Evolutionary conservation across 1,140 invertebrate genomes (phyloP), one percentile per base, ranked within the genome.

Genomic region (Sarcophaga bullata): DNA sequence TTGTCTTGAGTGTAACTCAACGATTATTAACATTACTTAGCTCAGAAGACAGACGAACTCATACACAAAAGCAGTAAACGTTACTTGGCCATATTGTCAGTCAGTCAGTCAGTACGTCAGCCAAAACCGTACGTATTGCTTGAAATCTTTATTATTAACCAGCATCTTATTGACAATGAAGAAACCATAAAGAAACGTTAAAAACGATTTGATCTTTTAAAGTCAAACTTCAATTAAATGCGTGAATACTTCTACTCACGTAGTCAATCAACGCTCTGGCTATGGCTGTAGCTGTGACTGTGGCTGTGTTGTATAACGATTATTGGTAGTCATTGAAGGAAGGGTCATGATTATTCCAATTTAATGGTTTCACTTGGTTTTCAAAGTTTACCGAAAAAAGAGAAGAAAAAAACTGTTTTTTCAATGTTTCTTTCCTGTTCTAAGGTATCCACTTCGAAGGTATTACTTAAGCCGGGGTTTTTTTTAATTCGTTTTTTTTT

Each of bases 341-440:
- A 58, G 54, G 54, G 54, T 15, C 54, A 58, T 58, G 54, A 58
- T 58, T 68, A 68, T 19, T 68, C 62, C 62, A 68, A 68, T 68
- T 68, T 68, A 68, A 68, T 68, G 62, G 62, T 19, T 13, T 68
- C 8, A 68, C 19, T 19, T 68, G 17, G 62, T 68, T 19, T 8
- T 19, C 13, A 68, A 68, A 68, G 17, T 6, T 13, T 13, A 58
- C 9, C 54, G n/a, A 58, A 11, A 58, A 58, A 58, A 58, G 25
- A 4, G 13, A 58, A 6, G 0, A 58, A 13, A 10, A 58, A 11
- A 58, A 13, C 10, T 3, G 0, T 62, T 68, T 17, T 19, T 37
- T 68, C 19, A 68, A 68, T 17, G 62, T 17, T 19, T 17, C 62
- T n/a, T 68, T 13, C 25, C 25, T 37, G 25, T 37, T 37, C 25